Evolutionary conservation across 2,113 vertebrate species (phyloP), one percentile per base, ranked within the genome.

Genomic region (Mystacornis crossleyi): DNA sequence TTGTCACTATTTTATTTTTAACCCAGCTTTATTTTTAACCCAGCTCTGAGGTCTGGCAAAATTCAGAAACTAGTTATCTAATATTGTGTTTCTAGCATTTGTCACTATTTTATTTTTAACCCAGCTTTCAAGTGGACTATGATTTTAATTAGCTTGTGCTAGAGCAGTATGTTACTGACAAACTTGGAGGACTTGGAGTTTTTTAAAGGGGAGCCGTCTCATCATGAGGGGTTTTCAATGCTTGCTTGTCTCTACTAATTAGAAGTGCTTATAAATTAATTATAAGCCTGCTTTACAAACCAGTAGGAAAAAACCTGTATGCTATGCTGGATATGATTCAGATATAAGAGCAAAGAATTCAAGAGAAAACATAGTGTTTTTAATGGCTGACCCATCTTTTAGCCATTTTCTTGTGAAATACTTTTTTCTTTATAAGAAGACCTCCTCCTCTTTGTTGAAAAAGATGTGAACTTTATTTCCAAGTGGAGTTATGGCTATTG

Each of bases 181-280:
- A 80, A 94, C 24, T 14, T 70, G 36, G 62, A 90, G 18, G 77
- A 88, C 10, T 62, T 54, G 12, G 45, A 65, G 4, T 3, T 86
- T 80, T 95, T 89, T 94, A 90, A 83, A 70, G 36, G 40, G 51
- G 40, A 94, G 16, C 6, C 66, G 70, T 75, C 72, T 90, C 71
- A 45, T 94, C 51, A 66, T 78, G 51, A 71, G 29, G 24, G 57
- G 17, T 81, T 92, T 94, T 92, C 51, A 70, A 14, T 57, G 69
- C 33, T 60, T 73, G 19, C 61, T 72, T 86, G 79, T 96, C 93
- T 94, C 47, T 82, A 45, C 65, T 93, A 93, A 96, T 93, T 95
- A 95, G 83, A 91, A 94, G 21, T 54, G 31, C 34, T 92, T 95
- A 86, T 95, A 96, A 97, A 97, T 93, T 93, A 95, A 93, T 92